Base-by-base conservation (phyloP, 2,888 invertebrate species). In the Psylliodes chrysocephalus region DNA sequence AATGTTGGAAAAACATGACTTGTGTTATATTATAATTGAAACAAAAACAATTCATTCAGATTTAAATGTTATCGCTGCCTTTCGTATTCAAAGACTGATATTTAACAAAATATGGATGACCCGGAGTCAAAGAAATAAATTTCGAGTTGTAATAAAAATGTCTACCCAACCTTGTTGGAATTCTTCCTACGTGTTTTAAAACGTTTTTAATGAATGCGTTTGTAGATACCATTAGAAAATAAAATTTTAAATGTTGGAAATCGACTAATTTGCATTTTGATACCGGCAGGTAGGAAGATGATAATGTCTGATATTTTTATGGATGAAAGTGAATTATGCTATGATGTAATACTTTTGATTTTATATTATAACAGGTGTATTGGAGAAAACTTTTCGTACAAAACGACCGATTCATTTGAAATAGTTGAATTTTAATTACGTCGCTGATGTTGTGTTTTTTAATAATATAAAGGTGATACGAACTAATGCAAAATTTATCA, bases 221-320 rank as follows among this genome's bases (percentile, higher is more conserved):
- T 8, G n/a, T n/a, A n/a, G n/a, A 33, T 4, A 12, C 35, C 35
- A 35, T 35, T n/a, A 35, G 35, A 35, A 35, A 35, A 35, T 35
- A 35, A 14, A n/a, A 35, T 35, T 35, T 12, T 14, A 35, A 35
- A 35, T 35, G 35, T 35, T 12, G 7, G 33, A 33, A 33, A 33
- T 33, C 8, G 33, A 10, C 6, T 35, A 35, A 35, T 35, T 35
- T 35, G 14, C n/a, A 35, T n/a, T 35, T 35, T 35, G n/a, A 12
- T 35, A 35, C 14, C n/a, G 14, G 14, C 35, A 35, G 14, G 35
- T 35, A 35, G 12, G 35, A 35, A 14, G 35, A 35, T 35, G 35
- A 35, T 35, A 35, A 35, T 12, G 35, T 35, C 35, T 14, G 35
- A 35, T 35, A 35, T 35, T n/a, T 35, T 35, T 35, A 35, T 35